Conservation (phyloP, 2,113 vertebrate genomes). For the Poecilia latipinna region DNA sequence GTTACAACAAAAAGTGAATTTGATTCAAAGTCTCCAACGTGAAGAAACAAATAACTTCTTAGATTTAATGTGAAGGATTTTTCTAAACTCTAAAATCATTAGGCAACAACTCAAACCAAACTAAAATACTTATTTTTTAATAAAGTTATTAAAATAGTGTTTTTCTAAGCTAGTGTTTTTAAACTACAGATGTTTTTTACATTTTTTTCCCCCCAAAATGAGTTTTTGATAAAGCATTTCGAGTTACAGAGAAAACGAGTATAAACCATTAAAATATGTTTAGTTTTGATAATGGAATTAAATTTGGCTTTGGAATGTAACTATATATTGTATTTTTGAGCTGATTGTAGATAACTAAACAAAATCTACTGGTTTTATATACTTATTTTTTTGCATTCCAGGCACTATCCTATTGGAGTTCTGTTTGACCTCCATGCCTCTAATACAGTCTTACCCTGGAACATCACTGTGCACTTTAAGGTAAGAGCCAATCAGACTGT, state of each 20-base stretch:
- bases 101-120: no score
- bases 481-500: constrained; percentile 69
- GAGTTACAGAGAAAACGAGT: no score
- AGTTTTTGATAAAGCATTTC: background rate
- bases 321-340: background rate
- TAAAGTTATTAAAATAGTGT: no score
- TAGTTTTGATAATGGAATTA: background rate
- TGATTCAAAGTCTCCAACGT: no score
- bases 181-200: background rate
- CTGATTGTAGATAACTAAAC: background rate
- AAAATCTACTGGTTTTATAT: background rate
- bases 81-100: no score
- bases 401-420: constrained; percentile 97
- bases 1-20: no score
- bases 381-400: constrained; percentile 67
- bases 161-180: background rate
- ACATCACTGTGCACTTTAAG: constrained; percentile 97
- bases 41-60: no score
- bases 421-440: constrained; percentile 96
- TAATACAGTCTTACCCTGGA: constrained; percentile 94
- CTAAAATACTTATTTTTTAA: no score
- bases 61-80: no score
- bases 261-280: background rate
- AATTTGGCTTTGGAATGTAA: background rate
- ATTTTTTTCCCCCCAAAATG: background rate